Base-by-base conservation (phyloP, 2,797 vertebrate species). In the Falco biarmicus region DNA sequence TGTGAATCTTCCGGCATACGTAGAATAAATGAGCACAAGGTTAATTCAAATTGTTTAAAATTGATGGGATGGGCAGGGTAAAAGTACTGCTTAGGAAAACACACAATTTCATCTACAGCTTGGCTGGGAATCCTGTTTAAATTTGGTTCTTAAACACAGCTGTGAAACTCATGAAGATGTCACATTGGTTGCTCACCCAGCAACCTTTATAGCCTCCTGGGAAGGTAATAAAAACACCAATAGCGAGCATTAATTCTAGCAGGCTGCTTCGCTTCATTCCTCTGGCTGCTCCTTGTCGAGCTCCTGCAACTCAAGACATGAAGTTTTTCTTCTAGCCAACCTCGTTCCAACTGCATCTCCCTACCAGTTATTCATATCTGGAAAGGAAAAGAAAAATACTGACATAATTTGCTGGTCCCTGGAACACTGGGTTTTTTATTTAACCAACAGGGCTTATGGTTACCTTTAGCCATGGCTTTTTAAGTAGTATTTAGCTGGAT, bases 111-210 rank as follows among this genome's bases (percentile, higher is more conserved):
- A 59, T 81, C 39, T 66, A 37, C 51, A 54, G 43, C 48, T 91
- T 89, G 84, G 59, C 68, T 83, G 84, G 61, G 56, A 91, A 89
- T 80, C n/a, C 50, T 79, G 60, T 81, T 94, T 96, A 90, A 95
- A 92, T 70, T 66, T 50, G 45, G 60, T 71, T 92, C 79, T 95
- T 94, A 89, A 95, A 77, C 77, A 76, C 74, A 87, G 84, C 66
- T 90, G 80, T 74, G 87, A 94, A 96, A 76, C 47, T 89, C 80
- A 48, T 61, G 92, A 86, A 86, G 87, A 69, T 84, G 88, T 80
- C 69, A 69, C 41, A 48, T 50, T 25, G 51, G 54, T 56, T 82
- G 78, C 84, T 91, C 91, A 87, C 80, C 68, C 91, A 90, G 64
- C 53, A 87, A 48, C 81, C 76, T 47, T 41, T 61, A 70, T 41